These are phyloP conservation scores for Adela reaumurella DNA, from an alignment of 2,888 invertebrate species.

Conservation along the genomic window DNA sequence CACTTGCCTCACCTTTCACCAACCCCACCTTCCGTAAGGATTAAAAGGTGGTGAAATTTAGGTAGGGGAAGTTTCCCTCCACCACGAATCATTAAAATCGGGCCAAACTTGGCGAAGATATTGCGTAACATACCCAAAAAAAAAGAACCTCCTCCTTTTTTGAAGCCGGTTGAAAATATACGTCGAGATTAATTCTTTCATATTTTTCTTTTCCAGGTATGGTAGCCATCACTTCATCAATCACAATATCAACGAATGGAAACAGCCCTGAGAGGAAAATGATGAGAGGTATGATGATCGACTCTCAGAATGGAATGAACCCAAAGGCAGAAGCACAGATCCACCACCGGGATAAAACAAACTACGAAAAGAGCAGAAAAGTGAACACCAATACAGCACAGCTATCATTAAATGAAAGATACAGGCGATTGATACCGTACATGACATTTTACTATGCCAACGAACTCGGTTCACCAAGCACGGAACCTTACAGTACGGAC, in stretches of 20 bases:
- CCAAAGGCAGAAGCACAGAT: slow-evolving; percentile 18
- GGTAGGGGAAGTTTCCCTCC: no score
- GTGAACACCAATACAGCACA: slow-evolving; percentile 25
- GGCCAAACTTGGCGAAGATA: no score
- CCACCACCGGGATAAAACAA: slow-evolving; percentile 15
- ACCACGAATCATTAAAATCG: no score
- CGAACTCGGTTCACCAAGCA: slow-evolving; percentile 45
- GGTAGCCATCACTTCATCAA: slow-evolving; percentile 28
- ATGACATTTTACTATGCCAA: slow-evolving; percentile 76
- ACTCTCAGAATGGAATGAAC: slow-evolving; percentile 28
- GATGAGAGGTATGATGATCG: slow-evolving; percentile 29
- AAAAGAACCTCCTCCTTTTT: no score
- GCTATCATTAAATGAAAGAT: slow-evolving; percentile 61
- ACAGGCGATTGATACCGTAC: slow-evolving; percentile 76
- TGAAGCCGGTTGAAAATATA: no score
- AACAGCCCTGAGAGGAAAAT: slow-evolving; percentile 48
- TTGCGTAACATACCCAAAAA: no score
- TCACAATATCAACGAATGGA: slow-evolving; percentile 48
- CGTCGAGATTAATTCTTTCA: no score
- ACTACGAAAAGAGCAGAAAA: slow-evolving; percentile 20
- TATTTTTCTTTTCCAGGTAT: slow-evolving; percentile 33
- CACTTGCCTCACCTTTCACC: no score
- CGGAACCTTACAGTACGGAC: slow-evolving; percentile 23
- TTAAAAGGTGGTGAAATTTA: no score
- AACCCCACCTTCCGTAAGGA: no score